phyloP scores from a whole-genome alignment of 2,113 vertebrate species.

The Microcebus jonahi region DNA sequence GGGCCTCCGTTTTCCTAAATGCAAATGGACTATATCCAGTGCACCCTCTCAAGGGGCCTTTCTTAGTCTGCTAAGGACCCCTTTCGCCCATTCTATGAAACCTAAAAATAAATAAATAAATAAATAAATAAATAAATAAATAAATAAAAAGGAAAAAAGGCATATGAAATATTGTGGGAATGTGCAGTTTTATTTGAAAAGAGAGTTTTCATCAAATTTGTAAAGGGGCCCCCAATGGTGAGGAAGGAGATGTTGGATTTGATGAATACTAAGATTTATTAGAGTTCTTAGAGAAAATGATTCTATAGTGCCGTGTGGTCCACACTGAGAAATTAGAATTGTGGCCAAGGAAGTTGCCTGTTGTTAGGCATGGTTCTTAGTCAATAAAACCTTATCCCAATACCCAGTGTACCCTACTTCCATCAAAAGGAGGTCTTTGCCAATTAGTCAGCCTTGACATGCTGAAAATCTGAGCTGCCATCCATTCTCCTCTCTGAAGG shows the following conservation, averaged over 20 bases:
- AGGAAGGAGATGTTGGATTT: neutral
- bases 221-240: neutral
- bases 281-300: neutral
- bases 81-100: neutral
- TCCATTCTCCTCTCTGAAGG: neutral
- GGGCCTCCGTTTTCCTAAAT: neutral
- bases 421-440: neutral
- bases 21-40: neutral
- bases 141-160: neutral
- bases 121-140: too few species aligned
- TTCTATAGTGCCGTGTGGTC: neutral
- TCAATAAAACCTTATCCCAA: neutral
- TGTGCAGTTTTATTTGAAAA: neutral
- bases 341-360: neutral
- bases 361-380: neutral
- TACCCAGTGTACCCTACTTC: neutral
- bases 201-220: neutral
- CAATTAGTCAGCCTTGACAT: neutral
- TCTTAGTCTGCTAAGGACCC: neutral
- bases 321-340: neutral
- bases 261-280: neutral
- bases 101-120: neutral
- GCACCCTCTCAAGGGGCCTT: neutral
- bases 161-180: neutral
- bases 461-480: neutral